Conservation (phyloP, 2,888 invertebrate genomes). For the Pyrrhia umbra region DNA sequence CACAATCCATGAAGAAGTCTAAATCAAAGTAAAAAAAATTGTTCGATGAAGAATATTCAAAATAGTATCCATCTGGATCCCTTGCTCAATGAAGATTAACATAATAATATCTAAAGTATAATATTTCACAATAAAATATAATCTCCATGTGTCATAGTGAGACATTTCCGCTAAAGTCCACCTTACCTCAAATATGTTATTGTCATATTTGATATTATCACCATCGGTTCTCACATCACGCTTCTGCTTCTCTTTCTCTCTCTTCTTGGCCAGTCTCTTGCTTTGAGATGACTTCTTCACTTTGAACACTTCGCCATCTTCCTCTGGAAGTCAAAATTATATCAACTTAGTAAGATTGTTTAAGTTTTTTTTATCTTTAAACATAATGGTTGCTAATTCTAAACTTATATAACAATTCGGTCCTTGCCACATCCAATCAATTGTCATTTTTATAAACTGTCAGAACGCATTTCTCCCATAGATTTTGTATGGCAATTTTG, state of each 20-base stretch:
- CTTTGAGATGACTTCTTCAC: conserved; percentile 98
- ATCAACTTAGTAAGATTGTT: not conserved
- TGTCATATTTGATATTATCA: conserved; percentile 85
- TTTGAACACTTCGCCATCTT: conserved; percentile 97
- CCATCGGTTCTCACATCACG: conserved; percentile 70
- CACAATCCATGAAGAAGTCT: no score
- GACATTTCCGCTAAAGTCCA: conserved; percentile 38
- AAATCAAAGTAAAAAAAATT: no score
- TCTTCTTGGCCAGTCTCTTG: conserved; percentile 95
- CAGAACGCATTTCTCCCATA: no score
- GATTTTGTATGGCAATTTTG: no score
- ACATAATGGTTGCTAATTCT: no score
- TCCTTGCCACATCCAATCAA: no score
- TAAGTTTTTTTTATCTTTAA: not conserved
- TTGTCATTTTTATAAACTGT: no score
- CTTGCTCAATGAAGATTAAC: not conserved
- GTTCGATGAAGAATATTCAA: no score
- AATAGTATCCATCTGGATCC: no score
- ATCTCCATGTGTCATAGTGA: conserved; percentile 22
- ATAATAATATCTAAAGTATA: not conserved
- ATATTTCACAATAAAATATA: conserved; percentile 2
- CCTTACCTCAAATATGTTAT: conserved; percentile 81
- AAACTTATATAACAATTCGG: no score
- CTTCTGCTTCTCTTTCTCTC: conserved; percentile 92
- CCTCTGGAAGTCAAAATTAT: conserved; percentile 81